Evolutionary conservation across 2,113 vertebrate genomes (phyloP).

Genomic region (Gasterosteus aculeatus): DNA sequence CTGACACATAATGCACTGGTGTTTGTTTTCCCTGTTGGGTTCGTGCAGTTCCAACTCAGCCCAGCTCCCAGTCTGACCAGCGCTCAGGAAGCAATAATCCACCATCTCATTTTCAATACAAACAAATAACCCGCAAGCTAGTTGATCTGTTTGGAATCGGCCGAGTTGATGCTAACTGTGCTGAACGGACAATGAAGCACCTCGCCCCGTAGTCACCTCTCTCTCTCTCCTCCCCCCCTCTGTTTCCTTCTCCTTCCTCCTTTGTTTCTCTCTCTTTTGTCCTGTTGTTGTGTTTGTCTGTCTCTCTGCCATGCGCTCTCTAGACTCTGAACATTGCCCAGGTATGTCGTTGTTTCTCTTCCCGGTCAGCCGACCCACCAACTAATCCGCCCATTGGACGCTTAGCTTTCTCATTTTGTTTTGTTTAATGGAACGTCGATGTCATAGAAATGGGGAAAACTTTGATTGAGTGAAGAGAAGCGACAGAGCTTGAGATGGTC

Average conservation of each 20-base stretch:
- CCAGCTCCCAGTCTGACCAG: conserved; percentile 19
- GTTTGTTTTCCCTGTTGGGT: conserved; percentile 66
- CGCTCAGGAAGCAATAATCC: conserved; percentile 15
- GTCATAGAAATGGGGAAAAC: conserved; percentile 32
- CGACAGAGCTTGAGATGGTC: conserved; percentile 91
- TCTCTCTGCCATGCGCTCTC: conserved; percentile 83
- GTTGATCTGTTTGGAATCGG: conserved; percentile 34
- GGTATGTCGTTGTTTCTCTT: conserved; percentile 91
- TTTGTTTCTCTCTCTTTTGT: conserved; percentile 62
- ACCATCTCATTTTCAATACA: neutral
- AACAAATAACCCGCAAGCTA: conserved; percentile 19
- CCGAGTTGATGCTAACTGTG: conserved; percentile 68
- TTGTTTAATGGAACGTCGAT: conserved; percentile 25
- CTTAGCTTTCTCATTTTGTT: conserved; percentile 49
- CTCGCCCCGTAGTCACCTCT: conserved; percentile 77
- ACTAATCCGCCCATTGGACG: conserved; percentile 92
- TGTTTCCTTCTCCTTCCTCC: conserved; percentile 46
- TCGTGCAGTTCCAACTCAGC: conserved; percentile 70
- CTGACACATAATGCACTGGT: conserved; percentile 69
- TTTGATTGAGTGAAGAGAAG: conserved; percentile 35
- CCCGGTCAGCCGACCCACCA: conserved; percentile 65
- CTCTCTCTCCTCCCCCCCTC: conserved; percentile 53
- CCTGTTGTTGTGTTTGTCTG: conserved; percentile 69
- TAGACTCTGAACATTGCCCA: conserved; percentile 99
- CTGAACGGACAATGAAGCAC: conserved; percentile 66